Conservation (phyloP, 1,140 invertebrate species). For the Reticulitermes speratus region DNA sequence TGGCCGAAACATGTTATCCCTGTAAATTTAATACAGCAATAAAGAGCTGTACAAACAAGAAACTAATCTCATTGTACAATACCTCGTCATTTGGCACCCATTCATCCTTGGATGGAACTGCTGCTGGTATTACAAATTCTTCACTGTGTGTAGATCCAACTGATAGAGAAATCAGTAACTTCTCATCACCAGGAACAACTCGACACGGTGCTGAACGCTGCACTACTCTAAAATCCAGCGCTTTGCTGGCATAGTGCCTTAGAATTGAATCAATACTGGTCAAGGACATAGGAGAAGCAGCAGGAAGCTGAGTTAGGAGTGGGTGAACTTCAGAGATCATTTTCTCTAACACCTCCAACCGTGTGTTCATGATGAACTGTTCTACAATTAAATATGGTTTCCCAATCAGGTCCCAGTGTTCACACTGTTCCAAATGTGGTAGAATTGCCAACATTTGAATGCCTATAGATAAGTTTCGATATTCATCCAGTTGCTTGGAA, state of each 20-base stretch:
- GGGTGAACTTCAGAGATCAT: constrained; percentile 49
- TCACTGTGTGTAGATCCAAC: constrained; percentile 16
- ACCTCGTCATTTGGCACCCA: constrained; percentile 68
- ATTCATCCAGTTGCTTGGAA: constrained; percentile 48
- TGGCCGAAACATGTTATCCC: background rate
- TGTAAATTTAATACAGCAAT: background rate
- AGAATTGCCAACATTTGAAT: constrained; percentile 62
- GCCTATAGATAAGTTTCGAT: constrained; percentile 56
- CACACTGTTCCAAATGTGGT: constrained; percentile 51
- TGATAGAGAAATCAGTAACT: constrained; percentile 36
- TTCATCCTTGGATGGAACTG: constrained; percentile 62
- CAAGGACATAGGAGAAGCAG: constrained; percentile 43
- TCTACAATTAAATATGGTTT: constrained; percentile 70
- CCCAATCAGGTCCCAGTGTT: constrained; percentile 62
- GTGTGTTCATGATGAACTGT: constrained; percentile 73
- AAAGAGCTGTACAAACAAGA: background rate
- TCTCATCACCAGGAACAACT: constrained; percentile 43
- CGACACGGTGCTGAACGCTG: background rate
- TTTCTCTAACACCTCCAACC: constrained; percentile 62
- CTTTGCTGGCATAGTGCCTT: constrained; percentile 68
- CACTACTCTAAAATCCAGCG: constrained; percentile 66
- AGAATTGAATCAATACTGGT: constrained; percentile 64
- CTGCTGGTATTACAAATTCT: constrained; percentile 64
- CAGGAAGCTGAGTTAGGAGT: background rate
- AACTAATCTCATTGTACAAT: background rate